Base-by-base conservation (phyloP, 2,113 vertebrate species). In the Gobius niger region DNA sequence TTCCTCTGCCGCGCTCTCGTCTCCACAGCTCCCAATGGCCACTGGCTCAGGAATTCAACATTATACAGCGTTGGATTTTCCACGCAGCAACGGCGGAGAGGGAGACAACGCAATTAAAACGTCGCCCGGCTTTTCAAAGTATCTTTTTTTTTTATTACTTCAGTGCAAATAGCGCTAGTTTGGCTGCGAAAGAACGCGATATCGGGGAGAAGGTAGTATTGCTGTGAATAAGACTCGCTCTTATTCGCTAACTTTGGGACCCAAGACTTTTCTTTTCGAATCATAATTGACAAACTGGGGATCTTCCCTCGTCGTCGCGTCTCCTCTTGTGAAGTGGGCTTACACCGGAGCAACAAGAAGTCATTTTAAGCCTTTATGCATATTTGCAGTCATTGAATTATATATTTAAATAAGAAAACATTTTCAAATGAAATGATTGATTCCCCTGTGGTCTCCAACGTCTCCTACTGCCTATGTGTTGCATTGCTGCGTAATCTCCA, bases 341-440 rank as follows among this genome's bases (percentile, higher is more conserved):
- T 94, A 93, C 92, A 93, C 91, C 91, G 89, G 95, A 94, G 95
- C 95, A 97, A 95, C 94, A 97, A 96, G 94, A 96, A 96, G 95
- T 96, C 96, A 98, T 96, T 95, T 95, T 90, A 91, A 93, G 7
- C 57, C 10, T 92, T 95, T 96, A 96, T 95, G 95, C 94, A 93
- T 95, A 94, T 96, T 96, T 96, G 94, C 93, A 94, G 94, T 93
- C 94, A 95, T 96, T 96, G 96, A 95, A 34, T 4, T 2, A 95
- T 94, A 91, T 95, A n/a, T n/a, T n/a, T n/a, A n/a, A n/a, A n/a
- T n/a, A n/a, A n/a, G n/a, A 95, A 96, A 96, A 90, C 95, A 95
- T 96, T 97, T 96, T 95, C 95, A 98, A 95, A 95, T 94, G 94
- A 96, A 96, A 96, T 91, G 93, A 94, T 89, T 92, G 94, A 92